Percentiles rank a stretch among this genome's conserved stretches.
phyloP scores from a whole-genome alignment of 2,113 vertebrate genomes.

The Hemibates koningsi region DNA sequence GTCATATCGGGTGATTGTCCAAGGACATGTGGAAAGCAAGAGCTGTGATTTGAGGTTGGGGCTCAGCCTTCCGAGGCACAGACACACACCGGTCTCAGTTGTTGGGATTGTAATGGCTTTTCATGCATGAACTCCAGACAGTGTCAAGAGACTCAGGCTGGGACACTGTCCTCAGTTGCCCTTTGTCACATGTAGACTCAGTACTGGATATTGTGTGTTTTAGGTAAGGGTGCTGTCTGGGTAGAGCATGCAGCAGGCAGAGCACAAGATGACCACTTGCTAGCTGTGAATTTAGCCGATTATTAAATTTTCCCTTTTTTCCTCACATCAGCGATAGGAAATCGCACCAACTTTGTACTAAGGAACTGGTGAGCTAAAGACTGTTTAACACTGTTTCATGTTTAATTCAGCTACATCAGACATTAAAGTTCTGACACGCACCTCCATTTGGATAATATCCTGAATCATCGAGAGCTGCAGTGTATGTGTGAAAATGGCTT shows the following conservation, averaged over 20 bases:
- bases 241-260: neutral
- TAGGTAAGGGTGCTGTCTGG: neutral
- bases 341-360: neutral
- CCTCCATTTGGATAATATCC: neutral
- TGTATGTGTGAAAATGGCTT: neutral
- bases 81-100: neutral
- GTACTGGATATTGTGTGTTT: neutral
- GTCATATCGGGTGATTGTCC: neutral
- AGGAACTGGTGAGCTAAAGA: neutral
- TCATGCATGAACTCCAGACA: neutral
- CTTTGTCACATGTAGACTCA: neutral
- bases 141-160: neutral
- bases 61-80: neutral
- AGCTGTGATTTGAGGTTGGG: neutral
- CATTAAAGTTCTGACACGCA: neutral
- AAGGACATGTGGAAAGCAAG: neutral
- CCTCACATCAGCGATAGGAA: neutral
- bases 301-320: neutral
- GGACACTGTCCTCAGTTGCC: neutral
- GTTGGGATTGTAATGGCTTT: neutral
- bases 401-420: neutral
- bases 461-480: neutral
- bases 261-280: neutral
- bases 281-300: neutral
- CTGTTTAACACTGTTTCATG: neutral